Percentiles rank a stretch among this genome's conserved stretches.
phyloP scores from a whole-genome alignment of 1,140 invertebrate genomes.

The Drosophila takahashii region DNA sequence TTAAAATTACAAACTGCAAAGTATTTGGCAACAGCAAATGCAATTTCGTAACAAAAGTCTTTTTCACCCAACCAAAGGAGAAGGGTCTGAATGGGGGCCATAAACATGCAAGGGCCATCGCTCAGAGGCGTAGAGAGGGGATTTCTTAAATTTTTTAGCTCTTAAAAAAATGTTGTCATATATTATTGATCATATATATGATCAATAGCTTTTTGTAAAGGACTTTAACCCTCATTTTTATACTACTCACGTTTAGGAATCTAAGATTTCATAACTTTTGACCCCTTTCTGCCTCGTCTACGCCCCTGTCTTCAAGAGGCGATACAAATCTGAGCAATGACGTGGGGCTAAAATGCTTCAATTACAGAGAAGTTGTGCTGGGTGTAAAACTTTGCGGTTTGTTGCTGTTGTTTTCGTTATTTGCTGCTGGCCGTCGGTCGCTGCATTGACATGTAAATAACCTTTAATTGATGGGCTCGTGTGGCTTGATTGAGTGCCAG shows the following conservation, averaged over 20 bases:
- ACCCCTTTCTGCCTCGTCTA: neutral
- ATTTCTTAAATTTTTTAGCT: neutral
- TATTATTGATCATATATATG: too few relatives aligned
- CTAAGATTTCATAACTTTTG: neutral
- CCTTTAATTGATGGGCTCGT: constrained; percentile 78
- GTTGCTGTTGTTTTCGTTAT: constrained; percentile 32
- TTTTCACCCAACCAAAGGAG: constrained; percentile 37
- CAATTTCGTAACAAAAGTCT: constrained; percentile 67
- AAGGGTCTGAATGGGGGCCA: constrained; percentile 1
- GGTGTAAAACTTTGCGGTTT: constrained; percentile 47
- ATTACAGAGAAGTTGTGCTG: constrained; percentile 46
- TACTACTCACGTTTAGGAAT: neutral
- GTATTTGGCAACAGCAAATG: constrained; percentile 66
- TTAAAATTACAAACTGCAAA: constrained; percentile 80
- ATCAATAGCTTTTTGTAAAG: too few relatives aligned
- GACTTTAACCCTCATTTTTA: neutral
- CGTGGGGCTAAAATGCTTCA: constrained; percentile 66
- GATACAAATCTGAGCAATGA: constrained; percentile 61
- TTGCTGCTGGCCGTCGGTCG: constrained; percentile 16
- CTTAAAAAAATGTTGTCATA: neutral
- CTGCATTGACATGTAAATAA: constrained; percentile 82
- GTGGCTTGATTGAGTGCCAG: constrained; percentile 70
- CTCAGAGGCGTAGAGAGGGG: constrained; percentile 1
- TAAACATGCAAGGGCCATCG: constrained; percentile 31
- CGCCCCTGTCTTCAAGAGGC: constrained; percentile 8